phyloP scores from a whole-genome alignment of 2,797 vertebrate species.

The Glossophaga mutica region DNA sequence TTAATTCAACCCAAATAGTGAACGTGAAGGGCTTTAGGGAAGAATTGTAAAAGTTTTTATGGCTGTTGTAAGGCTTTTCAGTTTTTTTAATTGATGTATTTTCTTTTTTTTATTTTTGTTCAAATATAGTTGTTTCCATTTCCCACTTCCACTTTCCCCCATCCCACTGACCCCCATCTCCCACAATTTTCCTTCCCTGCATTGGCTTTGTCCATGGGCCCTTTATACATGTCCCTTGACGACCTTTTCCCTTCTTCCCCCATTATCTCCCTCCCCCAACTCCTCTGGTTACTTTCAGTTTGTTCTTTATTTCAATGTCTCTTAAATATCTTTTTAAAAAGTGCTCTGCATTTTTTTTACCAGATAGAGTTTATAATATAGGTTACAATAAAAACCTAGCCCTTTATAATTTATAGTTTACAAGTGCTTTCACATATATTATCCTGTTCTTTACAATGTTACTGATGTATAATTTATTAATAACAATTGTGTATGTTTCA shows the following conservation, averaged over 20 bases:
- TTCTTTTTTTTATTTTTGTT: background rate
- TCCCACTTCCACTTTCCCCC: no score
- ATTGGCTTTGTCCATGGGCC: no score
- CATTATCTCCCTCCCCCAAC: no score
- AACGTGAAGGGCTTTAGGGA: constrained; percentile 75
- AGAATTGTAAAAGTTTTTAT: constrained; percentile 71
- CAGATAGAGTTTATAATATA: constrained; percentile 38
- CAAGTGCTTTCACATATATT: background rate
- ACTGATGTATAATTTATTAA: background rate
- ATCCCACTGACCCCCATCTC: no score
- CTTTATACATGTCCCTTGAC: no score
- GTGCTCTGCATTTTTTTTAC: constrained; percentile 24
- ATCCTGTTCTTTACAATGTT: background rate
- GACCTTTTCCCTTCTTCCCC: no score
- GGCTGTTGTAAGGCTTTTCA: constrained; percentile 51
- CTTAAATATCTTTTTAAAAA: constrained; percentile 64
- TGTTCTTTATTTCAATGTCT: no score
- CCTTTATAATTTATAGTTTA: background rate
- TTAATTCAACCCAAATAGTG: constrained; percentile 82
- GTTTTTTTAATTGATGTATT: background rate
- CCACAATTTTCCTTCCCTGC: no score
- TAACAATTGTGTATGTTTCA: background rate
- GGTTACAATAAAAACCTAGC: background rate
- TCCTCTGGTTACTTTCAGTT: no score
- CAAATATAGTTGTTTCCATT: no score